Conservation (phyloP, 2,113 vertebrate genomes). For the Polyodon spathula region DNA sequence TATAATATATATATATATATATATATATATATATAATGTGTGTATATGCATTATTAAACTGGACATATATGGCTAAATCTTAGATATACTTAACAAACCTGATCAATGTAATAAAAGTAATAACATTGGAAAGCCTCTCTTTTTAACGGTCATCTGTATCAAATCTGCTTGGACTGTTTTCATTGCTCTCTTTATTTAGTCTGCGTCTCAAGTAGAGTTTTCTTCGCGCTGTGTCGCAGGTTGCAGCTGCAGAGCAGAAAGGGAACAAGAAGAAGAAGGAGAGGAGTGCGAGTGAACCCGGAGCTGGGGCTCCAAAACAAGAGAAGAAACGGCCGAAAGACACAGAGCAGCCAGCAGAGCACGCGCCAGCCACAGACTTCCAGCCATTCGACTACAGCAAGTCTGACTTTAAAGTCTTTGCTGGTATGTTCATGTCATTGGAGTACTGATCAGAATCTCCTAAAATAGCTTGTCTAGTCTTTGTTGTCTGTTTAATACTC, state of each 20-base stretch:
- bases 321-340: conserved; percentile 65
- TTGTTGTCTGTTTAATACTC: too few species aligned
- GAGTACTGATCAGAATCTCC: background rate
- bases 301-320: conserved; percentile 49
- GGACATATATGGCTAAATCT: too few species aligned
- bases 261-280: conserved; percentile 72
- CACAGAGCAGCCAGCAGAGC: conserved; percentile 39
- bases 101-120: too few species aligned
- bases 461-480: background rate
- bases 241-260: conserved; percentile 54
- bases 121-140: too few species aligned
- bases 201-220: too few species aligned
- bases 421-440: conserved; percentile 55
- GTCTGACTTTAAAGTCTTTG: conserved; percentile 77
- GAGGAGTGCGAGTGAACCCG: conserved; percentile 40
- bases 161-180: too few species aligned
- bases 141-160: too few species aligned
- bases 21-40: too few species aligned
- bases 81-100: too few species aligned
- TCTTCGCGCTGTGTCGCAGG: conserved; percentile 13
- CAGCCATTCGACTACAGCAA: conserved; percentile 87
- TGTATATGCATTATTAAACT: too few species aligned
- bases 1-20: too few species aligned
- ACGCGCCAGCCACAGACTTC: conserved; percentile 47
- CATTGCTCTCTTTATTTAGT: too few species aligned